Evolutionary conservation across 2,113 vertebrate genomes (phyloP).

Genomic region (Rynchops niger): DNA sequence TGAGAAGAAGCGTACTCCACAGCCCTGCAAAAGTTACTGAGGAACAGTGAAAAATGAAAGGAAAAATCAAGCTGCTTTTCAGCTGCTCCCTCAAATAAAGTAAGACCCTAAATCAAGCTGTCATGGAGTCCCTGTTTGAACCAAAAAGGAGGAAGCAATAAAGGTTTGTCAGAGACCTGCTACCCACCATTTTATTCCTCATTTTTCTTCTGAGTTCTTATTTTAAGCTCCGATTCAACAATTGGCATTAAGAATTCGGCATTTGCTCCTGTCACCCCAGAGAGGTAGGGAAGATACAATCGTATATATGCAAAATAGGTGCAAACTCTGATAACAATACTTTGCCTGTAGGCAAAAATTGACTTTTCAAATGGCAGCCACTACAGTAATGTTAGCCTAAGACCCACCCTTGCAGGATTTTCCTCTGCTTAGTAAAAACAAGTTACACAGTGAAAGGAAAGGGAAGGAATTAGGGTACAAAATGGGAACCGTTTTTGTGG

Average conservation of each 20-base stretch:
- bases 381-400: slow-evolving; percentile 7
- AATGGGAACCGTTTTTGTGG: accelerated
- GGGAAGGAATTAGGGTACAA: background rate
- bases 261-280: slow-evolving; percentile 56
- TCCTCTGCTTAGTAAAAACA: slow-evolving; percentile 4
- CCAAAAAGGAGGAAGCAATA: background rate
- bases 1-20: background rate
- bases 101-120: background rate
- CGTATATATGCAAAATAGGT: slow-evolving; percentile 56
- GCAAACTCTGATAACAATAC: slow-evolving; percentile 55
- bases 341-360: slow-evolving; percentile 67
- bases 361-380: slow-evolving; percentile 66
- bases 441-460: background rate
- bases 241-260: background rate
- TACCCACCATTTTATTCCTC: background rate
- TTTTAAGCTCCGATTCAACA: background rate
- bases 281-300: slow-evolving; percentile 33
- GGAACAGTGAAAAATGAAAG: background rate
- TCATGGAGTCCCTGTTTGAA: background rate
- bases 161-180: background rate
- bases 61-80: slow-evolving; percentile 2
- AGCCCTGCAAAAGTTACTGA: background rate
- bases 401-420: background rate
- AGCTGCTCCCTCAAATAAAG: background rate
- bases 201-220: background rate